Evolutionary conservation across 1,140 invertebrate species (phyloP), one percentile per base, ranked within the genome.

Genomic region (Polypedilum vanderplanki): DNA sequence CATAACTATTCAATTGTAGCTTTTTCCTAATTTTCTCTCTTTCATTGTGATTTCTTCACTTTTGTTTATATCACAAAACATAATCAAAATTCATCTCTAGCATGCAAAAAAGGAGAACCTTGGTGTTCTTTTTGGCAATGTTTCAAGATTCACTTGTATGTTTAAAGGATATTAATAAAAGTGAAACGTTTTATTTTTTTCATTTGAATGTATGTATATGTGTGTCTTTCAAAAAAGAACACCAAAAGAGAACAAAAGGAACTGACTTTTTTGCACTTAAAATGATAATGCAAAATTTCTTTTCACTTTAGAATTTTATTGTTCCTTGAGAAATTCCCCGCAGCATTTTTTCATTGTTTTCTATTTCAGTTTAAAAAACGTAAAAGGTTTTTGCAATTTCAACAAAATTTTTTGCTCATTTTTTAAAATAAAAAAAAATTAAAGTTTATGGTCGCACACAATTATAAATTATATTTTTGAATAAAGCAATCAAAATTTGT

Each of bases 291-390:
- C 46, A 57, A n/a, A 33, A 33, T 57, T 57, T n/a, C 46, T 57
- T 57, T 57, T 57, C n/a, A n/a, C 15, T 57, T 57, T 57, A 33
- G 24, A n/a, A n/a, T 12, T 46, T 46, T 12, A 46, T 46, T 46
- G 9, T 57, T 57, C 46, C 46, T 57, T 57, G 46, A 57, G 46
- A 57, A 57, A 57, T 57, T 57, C 46, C 46, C 46, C 46, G 46
- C 46, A 57, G 12, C 46, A 57, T n/a, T 57, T 57, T 33, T 46
- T 57, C 0, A 46, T 10, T 15, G 46, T 57, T 57, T 57, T 57
- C n/a, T 57, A 12, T 57, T 57, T 57, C 41, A 33, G 5, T 46
- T 46, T 46, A 46, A 57, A 12, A 33, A 33, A 33, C 24, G 5
- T 33, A 33, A 33, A 33, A 33, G 24, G 24, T 33, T 33, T 33